Evolutionary conservation across 2,113 vertebrate genomes (phyloP).

Genomic region (Dolichotis patagonum): DNA sequence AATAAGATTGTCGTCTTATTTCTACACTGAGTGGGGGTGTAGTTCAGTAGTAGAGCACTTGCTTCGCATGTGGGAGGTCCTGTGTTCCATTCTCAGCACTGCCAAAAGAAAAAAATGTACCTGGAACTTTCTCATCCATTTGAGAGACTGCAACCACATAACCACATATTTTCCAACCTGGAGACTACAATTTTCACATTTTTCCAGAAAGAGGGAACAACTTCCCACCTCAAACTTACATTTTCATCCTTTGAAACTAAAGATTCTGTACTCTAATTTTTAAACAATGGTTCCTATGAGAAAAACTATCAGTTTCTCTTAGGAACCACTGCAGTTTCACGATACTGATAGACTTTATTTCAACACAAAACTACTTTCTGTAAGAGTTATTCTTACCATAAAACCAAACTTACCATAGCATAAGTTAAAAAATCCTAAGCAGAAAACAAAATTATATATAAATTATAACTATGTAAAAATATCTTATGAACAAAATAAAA

Average conservation of each 20-base stretch:
- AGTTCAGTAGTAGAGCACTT: background rate
- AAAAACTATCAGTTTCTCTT: conserved; percentile 74
- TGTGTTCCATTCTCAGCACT: background rate
- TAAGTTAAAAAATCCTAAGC: background rate
- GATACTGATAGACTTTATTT: conserved; percentile 72
- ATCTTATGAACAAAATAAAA: conserved; percentile 14
- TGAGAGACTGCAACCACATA: background rate
- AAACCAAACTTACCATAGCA: conserved; percentile 46
- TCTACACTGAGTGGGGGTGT: background rate
- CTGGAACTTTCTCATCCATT: background rate
- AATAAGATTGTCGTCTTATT: background rate
- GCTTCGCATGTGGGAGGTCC: background rate
- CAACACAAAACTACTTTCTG: conserved; percentile 49
- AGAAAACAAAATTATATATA: conserved; percentile 31
- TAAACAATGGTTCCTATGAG: conserved; percentile 71
- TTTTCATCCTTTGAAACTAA: conserved; percentile 57
- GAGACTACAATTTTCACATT: conserved; percentile 20
- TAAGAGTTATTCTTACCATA: conserved; percentile 47
- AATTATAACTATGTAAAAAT: conserved; percentile 25
- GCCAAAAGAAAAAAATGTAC: background rate
- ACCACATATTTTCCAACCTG: conserved; percentile 1
- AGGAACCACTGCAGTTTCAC: conserved; percentile 66
- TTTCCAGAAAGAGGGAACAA: conserved; percentile 42
- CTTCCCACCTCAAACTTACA: conserved; percentile 14
- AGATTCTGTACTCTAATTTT: conserved; percentile 63